These are phyloP conservation scores for Theretra japonica DNA, from an alignment of 2,888 invertebrate species.

Conservation along the genomic window DNA sequence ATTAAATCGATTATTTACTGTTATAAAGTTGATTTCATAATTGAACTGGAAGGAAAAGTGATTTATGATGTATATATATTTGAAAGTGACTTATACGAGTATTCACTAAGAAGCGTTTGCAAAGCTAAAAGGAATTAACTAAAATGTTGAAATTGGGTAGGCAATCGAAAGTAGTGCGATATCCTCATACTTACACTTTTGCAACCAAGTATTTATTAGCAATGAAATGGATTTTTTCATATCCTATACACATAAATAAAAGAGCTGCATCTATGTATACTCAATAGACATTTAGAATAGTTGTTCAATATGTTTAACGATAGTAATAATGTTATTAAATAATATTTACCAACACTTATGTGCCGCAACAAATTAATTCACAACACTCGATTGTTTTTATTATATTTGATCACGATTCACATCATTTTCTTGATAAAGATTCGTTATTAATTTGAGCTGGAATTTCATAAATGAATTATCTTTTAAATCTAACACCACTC, in stretches of 20 bases:
- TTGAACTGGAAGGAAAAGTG: not conserved
- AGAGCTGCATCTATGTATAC: no score
- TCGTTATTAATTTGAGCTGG: not conserved
- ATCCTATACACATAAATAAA: no score
- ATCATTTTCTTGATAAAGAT: not conserved
- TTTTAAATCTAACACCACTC: not conserved
- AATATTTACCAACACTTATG: not conserved
- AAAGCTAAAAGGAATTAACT: no score
- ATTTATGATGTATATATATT: not conserved
- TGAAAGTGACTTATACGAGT: no score
- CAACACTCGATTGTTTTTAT: not conserved
- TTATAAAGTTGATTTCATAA: not conserved
- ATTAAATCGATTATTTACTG: not conserved
- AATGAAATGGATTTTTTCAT: no score
- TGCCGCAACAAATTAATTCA: constrained; percentile 9
- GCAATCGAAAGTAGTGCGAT: no score
- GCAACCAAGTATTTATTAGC: no score
- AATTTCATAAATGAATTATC: not conserved
- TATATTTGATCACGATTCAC: not conserved
- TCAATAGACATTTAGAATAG: no score
- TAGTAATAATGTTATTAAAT: no score
- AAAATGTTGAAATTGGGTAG: no score
- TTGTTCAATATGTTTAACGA: not conserved
- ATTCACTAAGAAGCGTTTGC: no score
- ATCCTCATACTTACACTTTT: no score